Percentiles rank a stretch among this genome's conserved stretches.
These are phyloP conservation scores for Pyrgus malvae DNA, from an alignment of 2,888 invertebrate species.

Conservation along the genomic window DNA sequence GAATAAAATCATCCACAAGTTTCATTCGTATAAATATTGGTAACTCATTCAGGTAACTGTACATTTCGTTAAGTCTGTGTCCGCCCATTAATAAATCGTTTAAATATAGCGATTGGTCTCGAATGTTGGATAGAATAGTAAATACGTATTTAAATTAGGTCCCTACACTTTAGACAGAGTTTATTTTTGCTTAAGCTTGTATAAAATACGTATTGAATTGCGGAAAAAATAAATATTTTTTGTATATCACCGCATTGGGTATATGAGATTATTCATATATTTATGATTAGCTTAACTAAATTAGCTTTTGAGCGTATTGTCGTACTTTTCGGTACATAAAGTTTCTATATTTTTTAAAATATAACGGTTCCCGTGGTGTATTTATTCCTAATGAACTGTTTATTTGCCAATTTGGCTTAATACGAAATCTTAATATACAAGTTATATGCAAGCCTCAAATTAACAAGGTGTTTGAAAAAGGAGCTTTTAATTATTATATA, in stretches of 20 bases:
- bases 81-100: constrained; percentile 36
- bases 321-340: constrained; percentile 29
- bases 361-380: constrained; percentile 31
- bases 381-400: constrained; percentile 35
- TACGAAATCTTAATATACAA: constrained; percentile 35
- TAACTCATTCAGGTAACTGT: too few relatives aligned
- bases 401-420: constrained; percentile 42
- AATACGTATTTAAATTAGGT: constrained; percentile 43
- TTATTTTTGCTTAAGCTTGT: constrained; percentile 81
- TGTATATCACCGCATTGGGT: constrained; percentile 69
- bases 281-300: constrained; percentile 55
- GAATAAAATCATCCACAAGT: too few relatives aligned
- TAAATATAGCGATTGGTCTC: constrained; percentile 46
- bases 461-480: constrained; percentile 72
- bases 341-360: constrained; percentile 40
- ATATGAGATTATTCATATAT: constrained; percentile 44
- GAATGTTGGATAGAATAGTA: constrained; percentile 42
- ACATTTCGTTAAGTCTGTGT: constrained; percentile 18
- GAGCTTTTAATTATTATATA: constrained; percentile 71
- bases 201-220: constrained; percentile 70
- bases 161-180: constrained; percentile 62
- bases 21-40: too few relatives aligned
- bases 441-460: constrained; percentile 54
- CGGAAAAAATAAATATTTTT: constrained; percentile 73
- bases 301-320: constrained; percentile 55